Percentiles rank a stretch among this genome's conserved stretches.
Evolutionary conservation across 2,888 invertebrate genomes (phyloP).

Genomic region (Ophion ellenae): DNA sequence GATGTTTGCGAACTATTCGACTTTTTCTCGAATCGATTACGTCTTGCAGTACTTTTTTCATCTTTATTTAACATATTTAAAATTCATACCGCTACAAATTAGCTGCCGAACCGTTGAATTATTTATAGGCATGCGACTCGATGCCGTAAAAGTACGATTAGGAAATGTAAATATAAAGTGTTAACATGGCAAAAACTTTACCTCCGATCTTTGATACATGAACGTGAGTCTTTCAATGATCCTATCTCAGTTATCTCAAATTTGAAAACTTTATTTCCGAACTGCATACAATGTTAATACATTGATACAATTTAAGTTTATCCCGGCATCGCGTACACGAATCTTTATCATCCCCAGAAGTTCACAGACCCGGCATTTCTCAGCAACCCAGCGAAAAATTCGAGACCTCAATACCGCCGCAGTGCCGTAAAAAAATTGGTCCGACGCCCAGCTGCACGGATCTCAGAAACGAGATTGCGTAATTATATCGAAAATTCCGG

Average conservation of each 20-base stretch:
- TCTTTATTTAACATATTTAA: not conserved
- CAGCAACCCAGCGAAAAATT: not conserved
- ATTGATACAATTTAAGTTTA: too few relatives aligned
- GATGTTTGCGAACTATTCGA: slow-evolving; percentile 64
- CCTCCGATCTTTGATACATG: not conserved
- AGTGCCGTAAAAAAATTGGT: not conserved
- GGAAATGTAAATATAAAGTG: not conserved
- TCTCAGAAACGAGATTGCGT: not conserved
- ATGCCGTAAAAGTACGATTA: not conserved
- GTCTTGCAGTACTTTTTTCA: slow-evolving; percentile 9
- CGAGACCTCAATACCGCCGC: not conserved
- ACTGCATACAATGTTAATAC: too few relatives aligned
- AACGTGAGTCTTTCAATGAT: too few relatives aligned
- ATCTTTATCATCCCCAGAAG: not conserved
- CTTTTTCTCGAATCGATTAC: slow-evolving; percentile 34
- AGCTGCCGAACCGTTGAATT: not conserved
- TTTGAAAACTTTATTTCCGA: too few relatives aligned
- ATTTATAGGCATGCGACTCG: not conserved
- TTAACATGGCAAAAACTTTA: not conserved
- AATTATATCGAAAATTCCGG: not conserved
- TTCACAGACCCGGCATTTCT: not conserved
- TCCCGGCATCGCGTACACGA: not conserved
- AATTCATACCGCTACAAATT: slow-evolving; percentile 7
- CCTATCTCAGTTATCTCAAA: too few relatives aligned
- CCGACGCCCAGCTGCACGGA: not conserved